phyloP scores from a whole-genome alignment of 2,797 vertebrate species.

The Hyperoplus immaculatus region DNA sequence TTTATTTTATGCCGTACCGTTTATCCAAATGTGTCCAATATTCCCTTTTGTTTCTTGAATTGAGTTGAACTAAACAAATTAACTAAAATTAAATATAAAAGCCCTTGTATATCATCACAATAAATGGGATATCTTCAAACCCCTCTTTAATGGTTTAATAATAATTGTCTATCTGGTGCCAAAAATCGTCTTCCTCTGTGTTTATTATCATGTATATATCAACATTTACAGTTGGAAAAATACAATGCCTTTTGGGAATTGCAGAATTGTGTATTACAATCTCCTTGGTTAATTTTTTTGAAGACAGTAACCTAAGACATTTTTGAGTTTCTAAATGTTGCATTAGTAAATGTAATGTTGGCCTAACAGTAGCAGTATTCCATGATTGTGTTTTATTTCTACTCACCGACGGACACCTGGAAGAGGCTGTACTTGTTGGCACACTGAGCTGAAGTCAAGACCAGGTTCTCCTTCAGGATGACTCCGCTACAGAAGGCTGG shows the following conservation, averaged over 20 bases:
- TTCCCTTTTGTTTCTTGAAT: neutral
- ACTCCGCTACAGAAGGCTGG: conserved; percentile 83
- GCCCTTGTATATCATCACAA: too few relatives aligned
- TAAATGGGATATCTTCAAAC: neutral
- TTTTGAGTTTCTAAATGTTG: neutral
- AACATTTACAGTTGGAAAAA: too few relatives aligned
- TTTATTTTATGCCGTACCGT: too few relatives aligned
- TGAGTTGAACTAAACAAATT: neutral
- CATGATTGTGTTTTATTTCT: neutral
- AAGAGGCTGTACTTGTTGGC: conserved; percentile 64
- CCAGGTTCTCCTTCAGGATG: conserved; percentile 84
- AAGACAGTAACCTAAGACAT: neutral
- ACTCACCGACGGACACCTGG: conserved; percentile 83
- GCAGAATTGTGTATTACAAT: neutral
- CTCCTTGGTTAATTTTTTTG: neutral
- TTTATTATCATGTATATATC: too few relatives aligned
- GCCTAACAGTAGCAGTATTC: neutral
- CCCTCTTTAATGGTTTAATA: too few relatives aligned
- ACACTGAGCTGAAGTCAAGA: conserved; percentile 85
- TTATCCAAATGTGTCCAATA: neutral
- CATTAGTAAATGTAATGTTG: neutral
- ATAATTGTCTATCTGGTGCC: too few relatives aligned
- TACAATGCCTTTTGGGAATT: neutral
- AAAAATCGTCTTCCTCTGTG: too few relatives aligned
- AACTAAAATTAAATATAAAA: neutral